A percentile compares a stretch with the other conserved stretches of the same genome.
phyloP scores from a whole-genome alignment of 2,113 vertebrate species.

The Neolamprologus modestus region DNA sequence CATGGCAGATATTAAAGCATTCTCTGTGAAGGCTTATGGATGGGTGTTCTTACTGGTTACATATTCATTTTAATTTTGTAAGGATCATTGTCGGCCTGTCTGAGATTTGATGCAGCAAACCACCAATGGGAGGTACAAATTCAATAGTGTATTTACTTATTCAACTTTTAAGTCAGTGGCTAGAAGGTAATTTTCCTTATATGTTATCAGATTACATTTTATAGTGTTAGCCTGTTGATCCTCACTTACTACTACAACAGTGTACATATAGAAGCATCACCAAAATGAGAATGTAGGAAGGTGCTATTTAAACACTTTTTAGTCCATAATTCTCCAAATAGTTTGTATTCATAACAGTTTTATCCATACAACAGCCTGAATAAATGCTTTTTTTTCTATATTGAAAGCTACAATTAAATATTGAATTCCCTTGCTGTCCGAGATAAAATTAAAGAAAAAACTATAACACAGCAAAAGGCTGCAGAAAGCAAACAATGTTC shows the following conservation, averaged over 20 bases:
- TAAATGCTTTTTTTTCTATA: not conserved
- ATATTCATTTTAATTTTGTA: slow-evolving; percentile 49
- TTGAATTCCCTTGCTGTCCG: not conserved
- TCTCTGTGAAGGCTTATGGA: slow-evolving; percentile 30
- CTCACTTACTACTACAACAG: not conserved
- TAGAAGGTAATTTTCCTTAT: not conserved
- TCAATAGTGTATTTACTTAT: not conserved
- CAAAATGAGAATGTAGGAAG: not conserved
- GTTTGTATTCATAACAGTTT: not conserved
- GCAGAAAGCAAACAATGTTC: slow-evolving; percentile 2
- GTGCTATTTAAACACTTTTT: not conserved
- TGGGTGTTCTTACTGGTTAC: slow-evolving; percentile 17
- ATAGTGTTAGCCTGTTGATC: not conserved
- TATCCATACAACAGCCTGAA: not conserved
- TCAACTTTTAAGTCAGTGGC: not conserved
- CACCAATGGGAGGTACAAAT: not conserved
- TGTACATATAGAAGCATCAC: not conserved
- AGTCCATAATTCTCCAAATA: not conserved
- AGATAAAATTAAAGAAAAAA: not conserved
- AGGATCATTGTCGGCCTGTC: slow-evolving; percentile 13
- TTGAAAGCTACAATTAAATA: not conserved
- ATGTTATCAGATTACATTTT: not conserved
- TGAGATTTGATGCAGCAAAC: not conserved
- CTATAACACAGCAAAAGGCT: not conserved
- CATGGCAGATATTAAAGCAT: slow-evolving; percentile 36